Base-by-base conservation (phyloP, 2,113 vertebrate species). In the Electrona antarctica region DNA sequence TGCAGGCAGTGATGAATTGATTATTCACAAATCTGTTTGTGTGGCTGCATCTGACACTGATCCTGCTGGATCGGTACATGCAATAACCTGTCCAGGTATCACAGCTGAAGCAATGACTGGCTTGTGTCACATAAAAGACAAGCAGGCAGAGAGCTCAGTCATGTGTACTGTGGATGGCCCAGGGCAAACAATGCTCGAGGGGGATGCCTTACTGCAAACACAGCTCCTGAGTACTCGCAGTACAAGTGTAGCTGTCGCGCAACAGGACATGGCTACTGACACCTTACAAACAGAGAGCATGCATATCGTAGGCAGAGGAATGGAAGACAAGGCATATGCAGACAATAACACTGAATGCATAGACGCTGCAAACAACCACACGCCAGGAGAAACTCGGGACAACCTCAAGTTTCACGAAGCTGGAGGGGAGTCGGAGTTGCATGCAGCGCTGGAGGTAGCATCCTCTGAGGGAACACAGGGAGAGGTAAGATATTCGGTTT, bases 401-500 rank as follows among this genome's bases (percentile, higher is more conserved):
- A 52, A 48, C 15, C 11, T 58, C 3, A 45, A 0, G 1, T 63
- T 56, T 46, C 57, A 10, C 8, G n/a, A 49, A 46, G 61, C 41
- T 15, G 58, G 55, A 52, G 66, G 68, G n/a, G 64, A 68, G 2
- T 11, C 7, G 15, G 14, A 41, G n/a, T 13, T 56, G 6, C 46
- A 68, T 6, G 64, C 59, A 54, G 61, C 28, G 0, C 41, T 49
- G 62, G 67, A 82, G 41, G 71, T 41, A 41, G 33, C 33, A 41
- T 41, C 75, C 66, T 41, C 15, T 11, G 59, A 62, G 61, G 69
- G 8, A 64, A 69, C 60, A 41, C 60, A 62, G 21, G 28, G 8
- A 55, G 74, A 84, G 83, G 86, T 88, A 77, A 13, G 2, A 41
- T 6, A 41, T 41, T 41, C 33, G 1, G 1, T 41, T 41, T 41